These are phyloP conservation scores for Ormia ochracea DNA, from an alignment of 2,888 invertebrate genomes.

Conservation along the genomic window DNA sequence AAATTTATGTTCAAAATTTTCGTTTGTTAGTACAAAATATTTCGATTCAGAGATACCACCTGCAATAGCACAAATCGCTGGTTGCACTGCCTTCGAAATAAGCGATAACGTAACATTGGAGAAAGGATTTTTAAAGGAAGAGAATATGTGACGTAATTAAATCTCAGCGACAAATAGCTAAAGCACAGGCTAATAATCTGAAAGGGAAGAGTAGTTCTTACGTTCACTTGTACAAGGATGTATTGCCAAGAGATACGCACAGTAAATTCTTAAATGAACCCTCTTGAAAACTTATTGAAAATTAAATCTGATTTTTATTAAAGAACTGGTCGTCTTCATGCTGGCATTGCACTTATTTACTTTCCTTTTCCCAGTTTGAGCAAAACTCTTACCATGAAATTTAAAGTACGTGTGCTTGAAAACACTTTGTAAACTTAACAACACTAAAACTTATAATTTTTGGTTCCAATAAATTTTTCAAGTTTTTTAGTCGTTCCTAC, in stretches of 20 bases:
- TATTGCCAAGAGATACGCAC: neutral
- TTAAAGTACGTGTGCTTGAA: neutral
- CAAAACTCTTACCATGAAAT: neutral
- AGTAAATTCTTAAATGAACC: neutral
- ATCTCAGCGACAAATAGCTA: no score
- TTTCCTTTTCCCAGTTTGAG: neutral
- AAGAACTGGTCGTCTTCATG: neutral
- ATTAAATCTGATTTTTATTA: neutral
- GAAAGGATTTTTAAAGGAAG: no score
- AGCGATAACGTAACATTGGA: no score
- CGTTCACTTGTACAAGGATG: no score
- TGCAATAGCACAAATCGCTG: no score
- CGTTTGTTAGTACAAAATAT: no score
- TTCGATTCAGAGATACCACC: no score
- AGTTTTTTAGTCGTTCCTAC: neutral
- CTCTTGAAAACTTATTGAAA: neutral
- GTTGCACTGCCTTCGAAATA: no score
- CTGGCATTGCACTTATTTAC: neutral
- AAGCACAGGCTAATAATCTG: no score
- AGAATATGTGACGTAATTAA: no score
- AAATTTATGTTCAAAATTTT: conserved; percentile 45
- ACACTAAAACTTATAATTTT: conserved; percentile 29
- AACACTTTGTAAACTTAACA: conserved; percentile 25
- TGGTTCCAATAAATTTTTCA: conserved; percentile 41
- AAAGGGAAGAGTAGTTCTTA: no score